These are phyloP conservation scores for Heliconius nattereri DNA, from an alignment of 1,140 invertebrate species.

Conservation along the genomic window DNA sequence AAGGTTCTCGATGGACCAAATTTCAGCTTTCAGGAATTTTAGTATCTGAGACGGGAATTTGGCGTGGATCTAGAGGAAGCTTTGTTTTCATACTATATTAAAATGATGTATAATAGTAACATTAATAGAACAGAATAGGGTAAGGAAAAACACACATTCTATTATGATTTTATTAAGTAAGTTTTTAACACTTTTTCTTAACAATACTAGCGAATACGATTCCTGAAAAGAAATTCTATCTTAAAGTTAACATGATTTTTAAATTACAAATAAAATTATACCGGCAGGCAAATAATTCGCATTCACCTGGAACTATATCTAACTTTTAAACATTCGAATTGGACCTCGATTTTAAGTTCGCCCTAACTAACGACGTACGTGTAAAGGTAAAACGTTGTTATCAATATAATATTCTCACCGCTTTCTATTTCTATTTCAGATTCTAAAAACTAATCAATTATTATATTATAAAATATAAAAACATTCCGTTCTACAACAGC, in stretches of 20 bases:
- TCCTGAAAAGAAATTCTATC: slow-evolving; percentile 72
- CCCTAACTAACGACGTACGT: slow-evolving; percentile 65
- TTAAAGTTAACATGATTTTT: slow-evolving; percentile 79
- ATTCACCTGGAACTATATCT: slow-evolving; percentile 63
- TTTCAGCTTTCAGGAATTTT: slow-evolving; percentile 71
- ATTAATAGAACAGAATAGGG: slow-evolving; percentile 37
- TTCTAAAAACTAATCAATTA: slow-evolving; percentile 20
- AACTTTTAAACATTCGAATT: slow-evolving; percentile 74
- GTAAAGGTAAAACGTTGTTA: slow-evolving; percentile 44
- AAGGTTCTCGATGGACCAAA: slow-evolving; percentile 71
- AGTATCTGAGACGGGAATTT: slow-evolving; percentile 70
- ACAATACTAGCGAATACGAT: slow-evolving; percentile 76
- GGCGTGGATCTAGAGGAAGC: slow-evolving; percentile 73
- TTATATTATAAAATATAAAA: slow-evolving; percentile 19
- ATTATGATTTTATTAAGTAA: slow-evolving; percentile 75
- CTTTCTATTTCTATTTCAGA: slow-evolving; percentile 26
- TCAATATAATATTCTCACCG: slow-evolving; percentile 35
- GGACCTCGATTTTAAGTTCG: slow-evolving; percentile 78
- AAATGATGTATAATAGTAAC: slow-evolving; percentile 47
- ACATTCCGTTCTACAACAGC: slow-evolving; percentile 23
- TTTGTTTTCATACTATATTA: slow-evolving; percentile 50
- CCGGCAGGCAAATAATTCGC: slow-evolving; percentile 63
- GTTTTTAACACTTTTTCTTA: slow-evolving; percentile 76
- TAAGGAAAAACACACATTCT: slow-evolving; percentile 55
- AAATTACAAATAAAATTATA: slow-evolving; percentile 68